Evolutionary conservation across 2,888 invertebrate genomes (phyloP), one percentile per base, ranked within the genome.

Genomic region (Thalpophila matura): DNA sequence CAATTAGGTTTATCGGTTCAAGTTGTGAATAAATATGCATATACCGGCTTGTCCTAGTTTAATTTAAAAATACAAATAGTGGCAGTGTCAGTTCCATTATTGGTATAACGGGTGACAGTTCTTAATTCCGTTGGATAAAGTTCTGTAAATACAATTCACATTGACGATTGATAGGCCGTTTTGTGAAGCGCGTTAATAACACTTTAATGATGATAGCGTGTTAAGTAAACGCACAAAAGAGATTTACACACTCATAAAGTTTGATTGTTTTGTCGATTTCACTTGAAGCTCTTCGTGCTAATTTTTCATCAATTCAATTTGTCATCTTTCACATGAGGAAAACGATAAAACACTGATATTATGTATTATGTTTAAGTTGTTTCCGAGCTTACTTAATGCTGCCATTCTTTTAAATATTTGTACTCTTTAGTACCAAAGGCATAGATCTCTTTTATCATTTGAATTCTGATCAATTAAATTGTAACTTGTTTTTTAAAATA

Each of bases 61-160:
- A 86, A 88, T 85, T 88, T 88, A 80, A 87, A 89, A 88, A 73
- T 29, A 86, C 85, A 88, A 91, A 91, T 87, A 89, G 84, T 86
- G 82, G 20, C 43, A 24, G 24, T 40, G 51, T 74, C 61, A 70
- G 77, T 74, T 79, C 74, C 65, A 83, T 86, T 86, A 83, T 89
- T 87, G 81, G 81, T 78, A 79, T 87, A 89, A 87, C 87, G 88
- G 85, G 79, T 84, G 81, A 78, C 53, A 71, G 82, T 81, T 81
- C 79, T 85, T 85, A 65, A 76, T 72, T 72, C 73, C 63, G 79
- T 72, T 75, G 59, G 61, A 81, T 79, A 78, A 82, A 73, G 78
- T 81, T 79, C 76, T 80, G 77, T 73, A 80, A 66, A 84, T 60
- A 83, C 60, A 70, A 80, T 67, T 83, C 80, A 82, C 79, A 65